phyloP scores from a whole-genome alignment of 2,888 invertebrate species.

The Latrodectus hesperus region DNA sequence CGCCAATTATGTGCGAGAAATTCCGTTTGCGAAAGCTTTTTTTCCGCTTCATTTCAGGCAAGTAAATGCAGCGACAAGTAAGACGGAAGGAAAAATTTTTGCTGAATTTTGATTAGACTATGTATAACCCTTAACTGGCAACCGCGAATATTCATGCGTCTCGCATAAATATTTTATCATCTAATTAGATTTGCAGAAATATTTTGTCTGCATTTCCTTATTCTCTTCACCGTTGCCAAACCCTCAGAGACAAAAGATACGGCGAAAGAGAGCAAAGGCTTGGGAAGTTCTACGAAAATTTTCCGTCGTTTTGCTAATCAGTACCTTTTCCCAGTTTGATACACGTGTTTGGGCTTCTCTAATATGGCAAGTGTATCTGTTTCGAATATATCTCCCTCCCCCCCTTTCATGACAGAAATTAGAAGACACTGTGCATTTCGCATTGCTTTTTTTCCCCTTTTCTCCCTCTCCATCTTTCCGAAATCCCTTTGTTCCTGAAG shows the following conservation, averaged over 20 bases:
- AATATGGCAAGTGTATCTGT: slow-evolving; percentile 47
- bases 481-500: neutral
- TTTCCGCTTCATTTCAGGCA: slow-evolving; percentile 8
- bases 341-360: slow-evolving; percentile 37
- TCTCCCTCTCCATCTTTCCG: slow-evolving; percentile 4
- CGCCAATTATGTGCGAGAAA: slow-evolving; percentile 40
- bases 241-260: slow-evolving; percentile 58
- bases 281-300: slow-evolving; percentile 23
- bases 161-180: slow-evolving; percentile 61
- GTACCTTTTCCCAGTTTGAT: slow-evolving; percentile 29
- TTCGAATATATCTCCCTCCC: slow-evolving; percentile 46
- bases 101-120: slow-evolving; percentile 49
- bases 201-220: slow-evolving; percentile 49
- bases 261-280: slow-evolving; percentile 20
- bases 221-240: slow-evolving; percentile 46
- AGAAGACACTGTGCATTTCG: neutral
- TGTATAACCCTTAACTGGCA: slow-evolving; percentile 37
- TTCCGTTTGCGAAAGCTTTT: slow-evolving; percentile 6
- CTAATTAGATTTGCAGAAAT: slow-evolving; percentile 65
- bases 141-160: slow-evolving; percentile 55
- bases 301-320: slow-evolving; percentile 51
- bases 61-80: slow-evolving; percentile 14
- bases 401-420: slow-evolving; percentile 21
- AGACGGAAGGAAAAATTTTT: slow-evolving; percentile 32
- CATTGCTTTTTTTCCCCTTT: neutral